Percentiles rank a stretch among this genome's conserved stretches.
phyloP scores from a whole-genome alignment of 1,140 invertebrate genomes.

The Fopius arisanus region DNA sequence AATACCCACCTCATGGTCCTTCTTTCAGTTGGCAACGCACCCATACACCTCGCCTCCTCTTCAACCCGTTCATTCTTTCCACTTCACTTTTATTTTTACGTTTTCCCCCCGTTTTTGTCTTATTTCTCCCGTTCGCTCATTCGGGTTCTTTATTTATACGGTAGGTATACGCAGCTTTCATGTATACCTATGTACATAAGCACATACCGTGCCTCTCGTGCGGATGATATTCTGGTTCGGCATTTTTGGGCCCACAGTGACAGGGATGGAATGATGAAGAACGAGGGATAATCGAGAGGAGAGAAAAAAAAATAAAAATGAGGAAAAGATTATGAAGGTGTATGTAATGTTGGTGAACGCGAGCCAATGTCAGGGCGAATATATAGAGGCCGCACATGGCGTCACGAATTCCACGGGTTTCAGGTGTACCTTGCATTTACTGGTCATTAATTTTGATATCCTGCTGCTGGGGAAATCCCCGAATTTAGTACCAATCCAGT shows the following conservation, averaged over 20 bases:
- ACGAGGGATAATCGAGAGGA: not conserved
- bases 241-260: not conserved
- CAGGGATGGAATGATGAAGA: not conserved
- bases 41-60: not conserved
- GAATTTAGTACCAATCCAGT: too few species aligned
- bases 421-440: not conserved
- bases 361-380: conserved; percentile 17
- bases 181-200: conserved; percentile 16
- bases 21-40: not conserved
- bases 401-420: conserved; percentile 26
- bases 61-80: conserved; percentile 4
- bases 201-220: conserved; percentile 10
- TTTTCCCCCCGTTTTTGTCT: not conserved
- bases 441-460: not conserved
- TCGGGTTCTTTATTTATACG: conserved; percentile 13
- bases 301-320: not conserved
- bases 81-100: not conserved
- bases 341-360: conserved; percentile 7
- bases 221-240: conserved; percentile 8
- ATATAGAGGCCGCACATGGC: conserved; percentile 30
- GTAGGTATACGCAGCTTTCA: conserved; percentile 13
- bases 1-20: not conserved
- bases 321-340: not conserved
- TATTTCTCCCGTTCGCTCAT: not conserved
- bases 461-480: not conserved